Base-by-base conservation (phyloP, 2,113 vertebrate genomes). In the Corapipo altera region DNA sequence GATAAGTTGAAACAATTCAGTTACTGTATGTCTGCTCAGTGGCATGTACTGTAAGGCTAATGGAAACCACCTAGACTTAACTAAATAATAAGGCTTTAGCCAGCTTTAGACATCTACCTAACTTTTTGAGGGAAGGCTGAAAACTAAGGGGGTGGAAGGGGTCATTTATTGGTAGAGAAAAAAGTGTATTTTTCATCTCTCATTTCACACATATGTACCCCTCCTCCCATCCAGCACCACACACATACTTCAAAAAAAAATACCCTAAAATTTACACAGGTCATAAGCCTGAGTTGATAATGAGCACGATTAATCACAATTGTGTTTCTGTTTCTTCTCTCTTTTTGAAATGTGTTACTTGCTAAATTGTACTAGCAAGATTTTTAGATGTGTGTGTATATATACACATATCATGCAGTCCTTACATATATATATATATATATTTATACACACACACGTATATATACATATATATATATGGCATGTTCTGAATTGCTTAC, bases 1-100 rank as follows among this genome's bases (percentile, higher is more conserved):
- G 97, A 69, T 97, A 98, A 96, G 96, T 91, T 98, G 98, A 98
- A 98, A 98, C 98, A 98, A 98, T 98, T 98, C 98, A 98, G 98
- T 98, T 97, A 98, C 98, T 98, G 97, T 98, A 96, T 96, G 97
- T 95, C 96, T 97, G 94, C 91, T 97, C 96, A 92, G 80, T 82
- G 93, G 92, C 95, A 75, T 75, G 93, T 80, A 94, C 96, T 95
- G 86, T 96, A 96, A 97, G 88, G 90, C 96, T 97, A 88, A 94
- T 96, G 85, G 96, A 95, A 95, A 95, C 88, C 95, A 54, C 96
- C 62, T 46, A 91, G 84, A 96, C 84, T 96, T 95, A 97, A 96
- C 96, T 93, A 93, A 98, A 97, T 95, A 97, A 97, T 95, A 96
- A 88, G 86, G 84, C 91, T 96, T 93, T 91, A 93, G 94, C 94